phyloP scores from a whole-genome alignment of 1,140 invertebrate species.

The Drosophila nannoptera region DNA sequence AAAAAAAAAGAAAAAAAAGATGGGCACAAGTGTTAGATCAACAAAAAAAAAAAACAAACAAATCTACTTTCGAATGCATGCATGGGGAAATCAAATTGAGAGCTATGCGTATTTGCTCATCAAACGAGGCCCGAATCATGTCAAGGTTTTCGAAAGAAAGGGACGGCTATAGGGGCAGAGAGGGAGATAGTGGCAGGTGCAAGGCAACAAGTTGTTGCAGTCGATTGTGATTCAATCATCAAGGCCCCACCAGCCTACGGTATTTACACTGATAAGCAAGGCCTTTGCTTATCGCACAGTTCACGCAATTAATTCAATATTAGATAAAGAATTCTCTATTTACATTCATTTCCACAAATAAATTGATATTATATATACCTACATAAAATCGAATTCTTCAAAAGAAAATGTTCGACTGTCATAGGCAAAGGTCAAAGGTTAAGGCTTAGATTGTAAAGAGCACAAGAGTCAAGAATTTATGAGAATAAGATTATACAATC shows the following conservation, averaged over 20 bases:
- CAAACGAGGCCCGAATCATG: constrained; percentile 26
- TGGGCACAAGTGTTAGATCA: constrained; percentile 35
- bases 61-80: constrained; percentile 10
- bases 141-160: constrained; percentile 29
- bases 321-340: constrained; percentile 17
- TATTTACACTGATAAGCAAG: constrained; percentile 32
- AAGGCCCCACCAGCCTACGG: not conserved
- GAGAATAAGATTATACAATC: too few relatives aligned
- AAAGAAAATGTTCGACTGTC: too few relatives aligned
- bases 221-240: constrained; percentile 22
- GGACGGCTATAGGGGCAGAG: not conserved
- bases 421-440: too few relatives aligned
- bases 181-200: not conserved
- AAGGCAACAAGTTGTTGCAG: constrained; percentile 10
- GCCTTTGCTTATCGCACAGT: constrained; percentile 24
- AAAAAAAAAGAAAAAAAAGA: constrained; percentile 25
- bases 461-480: too few relatives aligned
- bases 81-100: constrained; percentile 27
- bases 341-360: too few relatives aligned
- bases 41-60: constrained; percentile 26
- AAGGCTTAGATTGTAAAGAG: too few relatives aligned
- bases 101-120: constrained; percentile 13
- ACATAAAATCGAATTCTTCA: too few relatives aligned
- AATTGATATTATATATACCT: too few relatives aligned
- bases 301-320: constrained; percentile 32